Conservation (phyloP, 2,888 invertebrate species). For the Maniola hyperantus region DNA sequence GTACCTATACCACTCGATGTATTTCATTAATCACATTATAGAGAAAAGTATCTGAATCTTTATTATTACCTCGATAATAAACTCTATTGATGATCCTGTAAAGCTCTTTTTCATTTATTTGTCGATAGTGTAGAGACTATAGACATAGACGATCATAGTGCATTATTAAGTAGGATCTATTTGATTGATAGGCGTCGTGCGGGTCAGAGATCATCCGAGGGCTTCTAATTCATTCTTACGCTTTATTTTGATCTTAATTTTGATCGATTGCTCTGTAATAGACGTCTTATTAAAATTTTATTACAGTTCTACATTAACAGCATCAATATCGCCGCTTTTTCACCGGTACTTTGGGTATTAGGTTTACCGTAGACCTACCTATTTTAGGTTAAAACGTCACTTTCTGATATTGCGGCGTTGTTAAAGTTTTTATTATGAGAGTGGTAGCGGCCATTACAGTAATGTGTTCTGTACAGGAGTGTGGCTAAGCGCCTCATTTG, state of each 20-base stretch:
- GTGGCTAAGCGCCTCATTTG: slow-evolving; percentile 68
- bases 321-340: neutral
- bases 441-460: slow-evolving; percentile 35
- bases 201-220: slow-evolving; percentile 66
- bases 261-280: slow-evolving; percentile 45
- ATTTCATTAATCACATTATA: slow-evolving; percentile 71
- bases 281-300: slow-evolving; percentile 19
- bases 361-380: slow-evolving; percentile 28
- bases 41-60: slow-evolving; percentile 54
- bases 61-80: slow-evolving; percentile 36
- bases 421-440: slow-evolving; percentile 24
- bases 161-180: slow-evolving; percentile 66
- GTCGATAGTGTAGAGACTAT: slow-evolving; percentile 35
- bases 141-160: slow-evolving; percentile 46
- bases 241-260: slow-evolving; percentile 65
- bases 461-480: slow-evolving; percentile 27
- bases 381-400: slow-evolving; percentile 35
- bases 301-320: neutral
- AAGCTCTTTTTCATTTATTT: slow-evolving; percentile 46
- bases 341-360: too few species aligned
- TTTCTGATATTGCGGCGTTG: slow-evolving; percentile 8
- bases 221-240: slow-evolving; percentile 64
- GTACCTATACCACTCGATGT: slow-evolving; percentile 60
- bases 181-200: slow-evolving; percentile 72
- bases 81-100: slow-evolving; percentile 44